Base-by-base conservation (phyloP, 1,140 invertebrate species). In the Drosophila quadrilineata region DNA sequence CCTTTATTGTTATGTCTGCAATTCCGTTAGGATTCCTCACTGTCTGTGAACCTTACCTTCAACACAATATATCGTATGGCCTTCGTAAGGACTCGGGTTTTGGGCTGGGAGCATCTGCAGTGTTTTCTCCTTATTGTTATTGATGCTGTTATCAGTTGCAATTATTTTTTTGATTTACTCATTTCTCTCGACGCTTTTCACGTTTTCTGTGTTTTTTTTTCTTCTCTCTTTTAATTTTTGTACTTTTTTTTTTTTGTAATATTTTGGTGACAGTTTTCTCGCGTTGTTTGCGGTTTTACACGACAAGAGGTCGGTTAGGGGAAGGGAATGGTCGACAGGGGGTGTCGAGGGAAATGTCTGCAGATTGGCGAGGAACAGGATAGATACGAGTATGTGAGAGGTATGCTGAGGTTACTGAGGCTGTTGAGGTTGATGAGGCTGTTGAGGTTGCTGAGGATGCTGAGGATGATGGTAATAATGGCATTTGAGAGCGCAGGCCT, bases 151-250 rank as follows among this genome's bases (percentile, higher is more conserved):
- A 84, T 84, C 79, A 84, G 74, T 57, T 63, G 79, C 79, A 84
- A 84, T 84, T 84, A 84, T 79, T 77, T 77, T 85, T 77, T 63
- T 74, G 79, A 77, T 84, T 84, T 84, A 84, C 70, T 72, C 79
- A 77, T 71, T 84, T 71, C 49, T 19, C 41, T 29, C 53, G 16
- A n/a, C 40, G 5, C 10, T 33, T 22, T 29, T 10, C 12, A 40
- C 38, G n/a, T 38, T 53, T 4, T 46, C 14, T 46, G 21, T 63
- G 24, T 6, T 36, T 9, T 8, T 50, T 12, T 21, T 12, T 12
- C 28, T 38, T 19, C 17, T 48, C 10, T 5, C 26, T 16, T 10
- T 40, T 14, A n/a, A 33, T 0, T 22, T 2, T 14, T 5, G n/a
- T 29, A 22, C 22, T 14, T 48, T 54, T 41, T 41, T 40, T 48